Percentiles rank a stretch among this genome's conserved stretches.
Conservation (phyloP, 92 coral and sea anemone species). For the Porites rus region DNA sequence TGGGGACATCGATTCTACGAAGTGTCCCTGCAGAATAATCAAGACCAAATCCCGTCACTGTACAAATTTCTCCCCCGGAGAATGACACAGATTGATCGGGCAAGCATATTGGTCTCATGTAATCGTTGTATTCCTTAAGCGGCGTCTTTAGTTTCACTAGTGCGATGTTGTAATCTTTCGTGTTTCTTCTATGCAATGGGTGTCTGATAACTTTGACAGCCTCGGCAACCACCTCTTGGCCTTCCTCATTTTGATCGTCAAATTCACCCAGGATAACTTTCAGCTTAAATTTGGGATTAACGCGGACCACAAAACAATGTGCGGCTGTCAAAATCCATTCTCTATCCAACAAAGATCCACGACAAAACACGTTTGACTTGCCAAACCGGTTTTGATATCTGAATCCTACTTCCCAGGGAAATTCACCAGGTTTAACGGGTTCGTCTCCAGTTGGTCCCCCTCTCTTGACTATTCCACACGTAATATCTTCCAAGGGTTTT, state of each 20-base stretch:
- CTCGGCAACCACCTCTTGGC: slow-evolving; percentile 52
- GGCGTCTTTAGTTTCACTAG: slow-evolving; percentile 55
- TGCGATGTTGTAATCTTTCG: slow-evolving; percentile 61
- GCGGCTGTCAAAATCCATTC: slow-evolving; percentile 70
- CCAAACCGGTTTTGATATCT: slow-evolving; percentile 19
- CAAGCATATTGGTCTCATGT: slow-evolving; percentile 60
- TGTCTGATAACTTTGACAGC: slow-evolving; percentile 52
- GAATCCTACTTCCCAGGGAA: slow-evolving; percentile 53
- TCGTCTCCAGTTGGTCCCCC: slow-evolving; percentile 36
- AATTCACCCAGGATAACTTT: slow-evolving; percentile 59
- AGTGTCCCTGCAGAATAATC: slow-evolving; percentile 3
- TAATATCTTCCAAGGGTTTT: slow-evolving; percentile 34
- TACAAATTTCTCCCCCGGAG: slow-evolving; percentile 46
- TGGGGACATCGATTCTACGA: slow-evolving; percentile 48
- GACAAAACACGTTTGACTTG: slow-evolving; percentile 58
- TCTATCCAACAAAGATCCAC: slow-evolving; percentile 66
- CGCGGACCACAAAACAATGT: slow-evolving; percentile 57
- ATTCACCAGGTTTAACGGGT: slow-evolving; percentile 42
- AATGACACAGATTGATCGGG: slow-evolving; percentile 44
- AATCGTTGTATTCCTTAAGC: slow-evolving; percentile 44
- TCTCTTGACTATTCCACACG: slow-evolving; percentile 40
- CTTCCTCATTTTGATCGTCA: slow-evolving; percentile 42
- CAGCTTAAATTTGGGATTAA: slow-evolving; percentile 24
- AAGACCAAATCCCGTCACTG: slow-evolving; percentile 62
- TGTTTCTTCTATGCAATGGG: slow-evolving; percentile 15